Base-by-base conservation (phyloP, 1,140 invertebrate species). In the Heliconius eleuchia region DNA sequence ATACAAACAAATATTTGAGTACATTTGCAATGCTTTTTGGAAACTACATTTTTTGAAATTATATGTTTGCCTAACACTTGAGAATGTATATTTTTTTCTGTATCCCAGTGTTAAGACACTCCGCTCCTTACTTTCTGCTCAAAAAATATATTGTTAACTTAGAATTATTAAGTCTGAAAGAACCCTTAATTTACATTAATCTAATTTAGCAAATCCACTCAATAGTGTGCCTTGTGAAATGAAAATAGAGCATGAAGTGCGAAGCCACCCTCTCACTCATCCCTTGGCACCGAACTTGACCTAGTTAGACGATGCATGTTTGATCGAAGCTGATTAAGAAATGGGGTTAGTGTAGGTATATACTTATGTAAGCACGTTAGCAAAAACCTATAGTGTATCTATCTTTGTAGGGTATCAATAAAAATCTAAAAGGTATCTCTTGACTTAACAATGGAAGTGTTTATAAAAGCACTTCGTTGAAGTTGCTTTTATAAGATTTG, bases 251-350 rank as follows among this genome's bases (percentile, higher is more conserved):
- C 75, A 57, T 60, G 39, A 76, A 73, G 19, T 72, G 34, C 55
- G 77, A 79, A 66, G 74, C 76, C 78, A 72, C 34, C 78, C 73
- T 60, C 46, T 57, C 42, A 46, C 77, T 78, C 80, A 80, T 80
- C 80, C 83, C 78, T 76, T 78, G 70, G 72, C 46, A 76, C 37
- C 80, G 80, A 83, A 83, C 82, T 83, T 83, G 82, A 83, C 82
- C 82, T 37, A 83, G 71, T 79, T 83, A 72, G 71, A 30, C 66
- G 70, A 57, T 78, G 66, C 74, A 74, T 74, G 82, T 83, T 83
- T 83, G 82, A 83, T 83, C 78, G 82, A 81, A 83, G 82, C 82
- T 80, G 80, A 81, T 83, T 83, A 82, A 81, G 80, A 82, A 82
- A 80, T n/a, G 80, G 76, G 80, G 82, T 82, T 82, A 82, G 72